A percentile compares a stretch with the other conserved stretches of the same genome.
These are phyloP conservation scores for Dendrocincla tyrannina DNA, from an alignment of 2,797 vertebrate species.

Conservation along the genomic window DNA sequence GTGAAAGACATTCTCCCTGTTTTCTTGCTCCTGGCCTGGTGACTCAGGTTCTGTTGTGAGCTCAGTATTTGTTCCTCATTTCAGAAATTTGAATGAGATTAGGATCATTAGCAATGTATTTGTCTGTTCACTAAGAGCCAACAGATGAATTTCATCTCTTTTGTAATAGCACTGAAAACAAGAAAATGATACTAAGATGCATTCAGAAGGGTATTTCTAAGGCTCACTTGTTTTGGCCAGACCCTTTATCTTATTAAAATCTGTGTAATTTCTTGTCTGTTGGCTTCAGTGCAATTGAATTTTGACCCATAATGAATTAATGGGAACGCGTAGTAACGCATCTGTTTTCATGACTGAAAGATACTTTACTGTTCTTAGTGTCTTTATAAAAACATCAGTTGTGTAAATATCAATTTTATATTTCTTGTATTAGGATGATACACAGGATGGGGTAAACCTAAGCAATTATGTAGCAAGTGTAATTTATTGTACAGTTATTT, in stretches of 20 bases:
- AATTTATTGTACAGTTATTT: neutral
- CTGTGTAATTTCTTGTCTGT: neutral
- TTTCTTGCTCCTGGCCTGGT: neutral
- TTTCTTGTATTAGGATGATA: neutral
- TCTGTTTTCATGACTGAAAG: neutral
- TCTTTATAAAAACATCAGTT: neutral
- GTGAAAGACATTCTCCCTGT: neutral
- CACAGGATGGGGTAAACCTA: neutral
- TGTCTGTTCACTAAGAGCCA: neutral
- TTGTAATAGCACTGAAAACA: neutral
- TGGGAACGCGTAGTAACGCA: neutral
- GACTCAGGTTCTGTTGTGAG: neutral
- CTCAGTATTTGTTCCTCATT: neutral
- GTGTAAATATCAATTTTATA: neutral
- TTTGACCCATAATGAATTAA: neutral
- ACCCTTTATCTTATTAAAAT: slow-evolving; percentile 13
- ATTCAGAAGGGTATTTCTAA: slow-evolving; percentile 17
- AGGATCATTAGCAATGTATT: slow-evolving; percentile 24
- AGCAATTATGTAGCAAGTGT: neutral
- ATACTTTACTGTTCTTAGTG: neutral
- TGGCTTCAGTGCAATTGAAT: neutral
- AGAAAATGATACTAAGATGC: neutral
- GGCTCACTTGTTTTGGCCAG: neutral
- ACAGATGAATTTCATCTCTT: slow-evolving; percentile 21
- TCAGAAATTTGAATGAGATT: slow-evolving; percentile 34